Evolutionary conservation across 2,888 invertebrate genomes (phyloP), one percentile per base, ranked within the genome.

Genomic region (Calliopum simillimum): DNA sequence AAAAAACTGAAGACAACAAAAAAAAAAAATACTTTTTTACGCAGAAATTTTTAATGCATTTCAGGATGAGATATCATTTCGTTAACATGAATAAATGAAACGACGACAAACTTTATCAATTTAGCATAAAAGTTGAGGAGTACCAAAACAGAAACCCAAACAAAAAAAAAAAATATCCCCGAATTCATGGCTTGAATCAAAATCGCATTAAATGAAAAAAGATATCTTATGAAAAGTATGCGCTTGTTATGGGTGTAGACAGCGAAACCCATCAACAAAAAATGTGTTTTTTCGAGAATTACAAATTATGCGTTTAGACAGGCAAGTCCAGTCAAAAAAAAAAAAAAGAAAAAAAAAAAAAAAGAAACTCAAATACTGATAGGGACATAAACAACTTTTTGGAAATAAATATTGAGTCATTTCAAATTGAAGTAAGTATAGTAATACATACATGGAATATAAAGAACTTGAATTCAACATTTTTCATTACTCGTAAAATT

Each of bases 261-360:
- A 2, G 6, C 33, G 33, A 33, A 33, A 8, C 8, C 33, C 33
- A 47, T 16, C 3, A 46, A 14, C 33, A 47, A 33, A 23, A 14
- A 25, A 56, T n/a, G n/a, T n/a, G n/a, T 4, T 19, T 70, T 70
- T 58, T 12, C 33, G n/a, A 21, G 69, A 67, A 71, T 63, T 71
- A 68, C 68, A 71, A 71, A 71, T 67, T 68, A 71, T 71, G 71
- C 68, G 64, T 68, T 68, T 68, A 71, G 68, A 66, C 56, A 67
- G 70, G 14, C 25, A 23, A 58, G 33, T 11, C 21, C 12, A 53
- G 19, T 4, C 23, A 23, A 53, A 14, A 23, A 14, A 16, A 49
- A 49, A 16, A 16, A 16, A 49, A 49, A 19, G 4, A 64, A 49
- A 33, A 49, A 19, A 63, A 46, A 64, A 51, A 41, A 14, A 65